Evolutionary conservation across 2,888 invertebrate genomes (phyloP), one percentile per base, ranked within the genome.

Genomic region (Patella caerulea): DNA sequence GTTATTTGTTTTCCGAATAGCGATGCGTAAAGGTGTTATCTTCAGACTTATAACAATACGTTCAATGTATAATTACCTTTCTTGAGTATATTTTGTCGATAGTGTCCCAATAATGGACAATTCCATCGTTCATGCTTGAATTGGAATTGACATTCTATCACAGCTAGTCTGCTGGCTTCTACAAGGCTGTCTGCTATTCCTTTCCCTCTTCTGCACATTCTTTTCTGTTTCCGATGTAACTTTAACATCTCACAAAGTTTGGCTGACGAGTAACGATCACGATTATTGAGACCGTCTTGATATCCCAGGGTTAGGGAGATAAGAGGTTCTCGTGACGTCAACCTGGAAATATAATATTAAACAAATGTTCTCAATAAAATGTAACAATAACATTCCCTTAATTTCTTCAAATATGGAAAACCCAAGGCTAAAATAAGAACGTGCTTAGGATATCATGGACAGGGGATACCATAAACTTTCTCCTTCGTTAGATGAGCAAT

Each of bases 81-180:
- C 93, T 97, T 96, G 81, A 98, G 96, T 88, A 98, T 97, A 93
- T 97, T 97, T 85, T 97, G 97, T 90, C 98, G 97, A 79, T 98
- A 94, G 93, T 97, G 96, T 92, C 97, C 97, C 45, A 45, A 45
- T 81, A 98, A 96, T 82, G 96, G 93, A 92, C 98, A 98, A 92
- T 98, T 98, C 98, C 98, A 98, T 88, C 97, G 93, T 86, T 97
- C 94, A 92, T 96, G 95, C 87, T 96, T 94, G 93, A 98, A 98
- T 93, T 98, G 98, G 92, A 96, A 95, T 90, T 97, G 97, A 92
- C 98, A 98, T 92, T 98, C 98, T 78, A 94, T 93, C 81, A 98
- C 96, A n/a, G 98, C 97, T 93, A 96, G 94, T 91, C 96, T 96
- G 87, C 97, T 96, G 54, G 97, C 98, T 91, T 96, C 96, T 70